These are phyloP conservation scores for Eptesicus fuscus DNA, from an alignment of 2,113 vertebrate genomes.

Conservation along the genomic window DNA sequence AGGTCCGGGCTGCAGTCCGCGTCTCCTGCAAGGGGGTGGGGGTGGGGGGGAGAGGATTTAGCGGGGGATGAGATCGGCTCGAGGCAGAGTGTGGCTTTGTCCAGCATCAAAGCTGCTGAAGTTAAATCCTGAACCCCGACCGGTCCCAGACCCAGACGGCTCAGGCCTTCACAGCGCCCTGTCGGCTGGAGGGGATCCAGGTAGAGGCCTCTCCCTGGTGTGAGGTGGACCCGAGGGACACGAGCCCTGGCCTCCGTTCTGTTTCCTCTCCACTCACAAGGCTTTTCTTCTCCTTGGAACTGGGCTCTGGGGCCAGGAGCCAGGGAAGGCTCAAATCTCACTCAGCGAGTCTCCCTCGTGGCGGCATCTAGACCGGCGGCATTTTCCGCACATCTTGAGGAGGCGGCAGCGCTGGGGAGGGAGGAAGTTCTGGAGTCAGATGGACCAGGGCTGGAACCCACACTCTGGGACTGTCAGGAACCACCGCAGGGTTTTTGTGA, in stretches of 20 bases:
- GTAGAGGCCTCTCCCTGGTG: neutral
- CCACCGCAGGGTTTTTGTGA: neutral
- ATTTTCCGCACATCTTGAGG: neutral
- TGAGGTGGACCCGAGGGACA: neutral
- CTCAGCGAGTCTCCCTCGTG: no score
- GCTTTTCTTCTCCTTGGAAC: neutral
- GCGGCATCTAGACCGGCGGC: neutral
- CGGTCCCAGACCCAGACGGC: neutral
- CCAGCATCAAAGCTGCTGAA: neutral
- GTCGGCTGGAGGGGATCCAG: neutral
- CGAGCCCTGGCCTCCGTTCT: neutral
- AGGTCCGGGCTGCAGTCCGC: neutral
- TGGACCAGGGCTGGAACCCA: neutral
- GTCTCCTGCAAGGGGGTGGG: neutral
- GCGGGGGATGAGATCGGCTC: no score
- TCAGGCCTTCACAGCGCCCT: rapidly evolving
- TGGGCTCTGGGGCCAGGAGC: neutral
- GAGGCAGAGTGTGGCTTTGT: neutral
- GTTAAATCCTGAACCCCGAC: neutral
- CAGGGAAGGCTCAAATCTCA: neutral
- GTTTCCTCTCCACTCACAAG: neutral
- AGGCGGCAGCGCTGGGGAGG: neutral
- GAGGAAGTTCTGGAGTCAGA: neutral
- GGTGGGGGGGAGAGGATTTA: no score
- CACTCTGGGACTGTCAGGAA: neutral